Evolutionary conservation across 2,797 vertebrate genomes (phyloP).

Genomic region (Enteromius trimaculatus): DNA sequence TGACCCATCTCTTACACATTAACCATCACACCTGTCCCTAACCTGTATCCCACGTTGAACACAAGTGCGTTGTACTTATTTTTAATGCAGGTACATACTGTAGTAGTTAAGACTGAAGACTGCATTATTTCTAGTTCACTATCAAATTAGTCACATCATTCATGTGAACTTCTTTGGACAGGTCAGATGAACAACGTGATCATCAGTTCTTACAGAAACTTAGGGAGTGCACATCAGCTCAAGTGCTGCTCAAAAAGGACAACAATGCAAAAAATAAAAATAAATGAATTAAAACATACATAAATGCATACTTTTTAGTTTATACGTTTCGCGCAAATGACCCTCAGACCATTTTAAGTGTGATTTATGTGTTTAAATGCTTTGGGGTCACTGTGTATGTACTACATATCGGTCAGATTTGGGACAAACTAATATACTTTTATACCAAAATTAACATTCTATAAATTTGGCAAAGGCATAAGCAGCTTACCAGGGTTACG

Average conservation of each 20-base stretch:
- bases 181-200: not conserved
- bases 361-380: not conserved
- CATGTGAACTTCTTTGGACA: not conserved
- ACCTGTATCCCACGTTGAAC: too few species aligned
- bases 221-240: not conserved
- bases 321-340: not conserved
- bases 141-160: not conserved
- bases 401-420: not conserved
- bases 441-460: not conserved
- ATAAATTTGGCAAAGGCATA: not conserved
- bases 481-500: not conserved
- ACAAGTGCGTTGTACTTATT: too few species aligned
- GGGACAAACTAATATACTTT: not conserved
- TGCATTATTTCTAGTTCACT: not conserved
- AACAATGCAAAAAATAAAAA: not conserved
- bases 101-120: not conserved
- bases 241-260: not conserved
- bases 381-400: not conserved
- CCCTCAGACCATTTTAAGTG: not conserved
- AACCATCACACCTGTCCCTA: too few species aligned
- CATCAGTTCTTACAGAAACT: not conserved
- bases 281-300: too few species aligned
- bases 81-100: too few species aligned
- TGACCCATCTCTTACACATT: too few species aligned
- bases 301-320: too few species aligned